Evolutionary conservation across 2,797 vertebrate genomes (phyloP), one percentile per base, ranked within the genome.

Genomic region (Atherinosoma microstoma): DNA sequence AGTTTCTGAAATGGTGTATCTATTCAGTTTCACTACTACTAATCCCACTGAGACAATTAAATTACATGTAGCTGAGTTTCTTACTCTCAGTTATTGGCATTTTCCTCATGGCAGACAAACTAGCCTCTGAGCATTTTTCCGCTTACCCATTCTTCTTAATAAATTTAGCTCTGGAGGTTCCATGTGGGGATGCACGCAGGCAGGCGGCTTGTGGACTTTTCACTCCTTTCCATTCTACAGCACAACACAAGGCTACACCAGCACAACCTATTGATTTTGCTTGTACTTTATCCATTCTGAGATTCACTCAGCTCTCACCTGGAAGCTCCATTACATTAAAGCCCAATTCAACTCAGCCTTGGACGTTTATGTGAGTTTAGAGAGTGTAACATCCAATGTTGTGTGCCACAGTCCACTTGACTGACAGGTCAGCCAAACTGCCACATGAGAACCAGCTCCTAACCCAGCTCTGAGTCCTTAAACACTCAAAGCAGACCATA

Each of bases 361-460:
- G 3, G 36, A 63, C 20, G n/a, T 49, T 72, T 35, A 56, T 42
- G 9, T 45, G 30, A 70, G 57, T 20, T 61, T 74, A 27, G 6
- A 38, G 67, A 75, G 59, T 60, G 51, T 53, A 59, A 70, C 54
- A 51, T 69, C 57, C 4, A 4, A 15, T 40, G 22, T 15, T 65
- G 54, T 65, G 54, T 36, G 60, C 73, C 73, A 49, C 53, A 20
- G 56, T 76, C 51, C 34, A 47, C 27, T 24, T 68, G 65, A 83
- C 56, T 76, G 59, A 78, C 57, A 68, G 18, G 63, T 75, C 73
- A 76, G 60, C 58, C 30, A 58, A 74, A 72, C 30, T 12, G 45
- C 34, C 79, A 30, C 72, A 77, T 69, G 71, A 67, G 75, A 80
- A 58, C 64, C 76, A 84, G 87, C 8, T 45, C 42, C 20, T 35